phyloP scores from a whole-genome alignment of 1,140 invertebrate genomes.

The Drosophila nigrodunni region DNA sequence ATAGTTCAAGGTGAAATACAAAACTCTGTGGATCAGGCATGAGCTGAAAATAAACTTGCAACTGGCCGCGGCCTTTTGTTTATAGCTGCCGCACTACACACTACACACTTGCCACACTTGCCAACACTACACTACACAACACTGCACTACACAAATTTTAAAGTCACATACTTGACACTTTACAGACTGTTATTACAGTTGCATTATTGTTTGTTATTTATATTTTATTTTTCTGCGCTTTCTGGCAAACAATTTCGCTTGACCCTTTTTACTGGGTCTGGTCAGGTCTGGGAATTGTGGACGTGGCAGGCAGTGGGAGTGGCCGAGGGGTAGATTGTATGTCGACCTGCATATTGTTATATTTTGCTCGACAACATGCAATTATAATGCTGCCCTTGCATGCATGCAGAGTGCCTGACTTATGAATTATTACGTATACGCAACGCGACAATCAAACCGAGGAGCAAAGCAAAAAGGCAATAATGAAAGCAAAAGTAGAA shows the following conservation, averaged over 20 bases:
- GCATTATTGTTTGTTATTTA: conserved; percentile 11
- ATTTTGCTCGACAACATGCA: conserved; percentile 57
- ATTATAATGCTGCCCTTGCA: conserved; percentile 72
- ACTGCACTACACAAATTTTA: conserved; percentile 36
- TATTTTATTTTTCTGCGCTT: background rate
- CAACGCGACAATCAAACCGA: conserved; percentile 55
- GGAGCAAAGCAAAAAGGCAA: conserved; percentile 24
- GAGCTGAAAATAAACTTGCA: conserved; percentile 58
- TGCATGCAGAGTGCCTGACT: conserved; percentile 59
- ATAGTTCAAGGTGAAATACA: conserved; percentile 80
- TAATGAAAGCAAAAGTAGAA: background rate
- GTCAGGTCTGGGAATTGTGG: conserved; percentile 13
- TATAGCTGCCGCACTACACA: conserved; percentile 13
- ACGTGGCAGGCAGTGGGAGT: background rate
- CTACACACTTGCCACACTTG: background rate
- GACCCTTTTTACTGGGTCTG: conserved; percentile 21
- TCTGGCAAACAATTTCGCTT: conserved; percentile 26
- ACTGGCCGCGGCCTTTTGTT: conserved; percentile 42
- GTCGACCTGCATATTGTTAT: conserved; percentile 29
- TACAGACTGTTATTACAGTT: conserved; percentile 6
- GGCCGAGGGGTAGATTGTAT: background rate
- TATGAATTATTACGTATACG: conserved; percentile 82
- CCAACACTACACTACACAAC: background rate
- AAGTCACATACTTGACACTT: conserved; percentile 26
- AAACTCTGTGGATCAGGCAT: conserved; percentile 53